Evolutionary conservation across 2,113 vertebrate genomes (phyloP).

Genomic region (Galbula dea): DNA sequence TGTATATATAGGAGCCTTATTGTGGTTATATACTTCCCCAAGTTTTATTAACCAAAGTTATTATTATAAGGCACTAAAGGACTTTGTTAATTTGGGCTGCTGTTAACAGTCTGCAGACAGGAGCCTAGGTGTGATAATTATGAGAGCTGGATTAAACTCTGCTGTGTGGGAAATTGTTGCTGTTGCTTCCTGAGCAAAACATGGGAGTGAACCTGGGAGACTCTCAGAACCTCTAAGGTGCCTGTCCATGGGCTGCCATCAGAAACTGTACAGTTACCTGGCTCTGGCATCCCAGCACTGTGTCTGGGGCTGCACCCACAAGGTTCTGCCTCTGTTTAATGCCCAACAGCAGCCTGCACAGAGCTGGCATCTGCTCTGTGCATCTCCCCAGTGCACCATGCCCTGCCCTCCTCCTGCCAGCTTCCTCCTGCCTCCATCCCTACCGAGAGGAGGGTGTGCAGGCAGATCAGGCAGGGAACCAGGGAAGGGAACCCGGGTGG

Average conservation of each 20-base stretch:
- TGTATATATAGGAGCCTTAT: background rate
- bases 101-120: background rate
- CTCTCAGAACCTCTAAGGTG: background rate
- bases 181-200: too few species aligned
- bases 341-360: too few species aligned
- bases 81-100: background rate
- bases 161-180: background rate
- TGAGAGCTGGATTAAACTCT: background rate
- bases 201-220: background rate
- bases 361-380: accelerated
- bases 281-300: background rate
- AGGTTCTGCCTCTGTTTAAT: background rate
- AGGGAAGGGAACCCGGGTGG: background rate
- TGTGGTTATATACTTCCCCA: background rate
- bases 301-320: background rate
- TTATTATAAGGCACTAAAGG: background rate
- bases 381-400: accelerated
- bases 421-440: accelerated
- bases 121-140: background rate
- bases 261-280: background rate
- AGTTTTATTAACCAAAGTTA: background rate
- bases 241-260: accelerated
- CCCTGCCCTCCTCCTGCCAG: too few species aligned
- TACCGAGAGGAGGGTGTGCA: accelerated
- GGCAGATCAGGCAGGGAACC: accelerated